Percentiles rank a stretch among this genome's conserved stretches.
Conservation (phyloP, 2,888 invertebrate species). For the Thyatira batis region DNA sequence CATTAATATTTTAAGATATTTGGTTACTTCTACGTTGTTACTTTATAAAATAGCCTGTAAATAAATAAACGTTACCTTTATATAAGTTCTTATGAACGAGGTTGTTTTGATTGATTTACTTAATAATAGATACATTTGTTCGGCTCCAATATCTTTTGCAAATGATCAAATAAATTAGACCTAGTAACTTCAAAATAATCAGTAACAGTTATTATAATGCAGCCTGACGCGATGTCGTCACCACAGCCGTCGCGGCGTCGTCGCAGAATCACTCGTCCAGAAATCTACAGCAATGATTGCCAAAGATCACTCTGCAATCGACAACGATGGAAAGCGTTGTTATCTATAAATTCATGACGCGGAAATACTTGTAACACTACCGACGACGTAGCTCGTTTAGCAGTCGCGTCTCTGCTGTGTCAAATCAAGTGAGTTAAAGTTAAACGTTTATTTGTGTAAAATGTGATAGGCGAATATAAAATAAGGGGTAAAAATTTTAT, state of each 20-base stretch:
- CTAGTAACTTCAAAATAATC: conserved; percentile 23
- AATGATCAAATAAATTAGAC: background rate
- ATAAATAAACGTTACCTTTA: conserved; percentile 48
- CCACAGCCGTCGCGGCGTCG: conserved; percentile 33
- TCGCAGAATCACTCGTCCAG: conserved; percentile 73
- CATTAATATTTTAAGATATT: conserved; percentile 44
- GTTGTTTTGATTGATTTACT: background rate
- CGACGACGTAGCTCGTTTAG: conserved; percentile 48
- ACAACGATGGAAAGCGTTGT: conserved; percentile 69
- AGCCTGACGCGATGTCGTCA: conserved; percentile 72
- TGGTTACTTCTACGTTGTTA: conserved; percentile 56
- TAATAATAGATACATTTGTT: background rate
- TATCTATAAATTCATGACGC: conserved; percentile 77
- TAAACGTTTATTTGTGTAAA: background rate
- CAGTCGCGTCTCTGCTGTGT: conserved; percentile 46
- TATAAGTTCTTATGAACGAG: background rate
- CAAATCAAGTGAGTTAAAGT: conserved; percentile 37
- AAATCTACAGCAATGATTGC: conserved; percentile 77
- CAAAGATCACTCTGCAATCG: conserved; percentile 75
- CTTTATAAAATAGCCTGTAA: conserved; percentile 63
- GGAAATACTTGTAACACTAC: conserved; percentile 67
- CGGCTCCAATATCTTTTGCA: background rate
- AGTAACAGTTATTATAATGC: conserved; percentile 28
- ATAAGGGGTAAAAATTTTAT: too few species aligned
- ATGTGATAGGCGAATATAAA: background rate